Percentiles rank a stretch among this genome's conserved stretches.
Conservation (phyloP, 1,140 invertebrate genomes). For the Macrosteles quadrilineatus region DNA sequence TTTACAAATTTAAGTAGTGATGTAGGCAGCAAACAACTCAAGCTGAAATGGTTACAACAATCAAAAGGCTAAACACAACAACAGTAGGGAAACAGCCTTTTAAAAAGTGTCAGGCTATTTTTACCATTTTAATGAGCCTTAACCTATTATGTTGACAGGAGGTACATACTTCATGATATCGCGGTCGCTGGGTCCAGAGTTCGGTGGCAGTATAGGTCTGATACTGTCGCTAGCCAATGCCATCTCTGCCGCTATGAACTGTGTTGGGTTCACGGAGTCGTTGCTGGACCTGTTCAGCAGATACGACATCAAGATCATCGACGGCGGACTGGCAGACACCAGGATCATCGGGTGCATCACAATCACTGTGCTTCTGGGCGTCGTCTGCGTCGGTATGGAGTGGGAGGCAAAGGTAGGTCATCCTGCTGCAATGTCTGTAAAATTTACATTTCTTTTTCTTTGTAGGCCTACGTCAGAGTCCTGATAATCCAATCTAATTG, state of each 20-base stretch:
- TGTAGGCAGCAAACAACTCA: no score
- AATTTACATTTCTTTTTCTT: no score
- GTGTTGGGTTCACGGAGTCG: conserved; percentile 96
- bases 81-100: no score
- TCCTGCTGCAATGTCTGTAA: no score
- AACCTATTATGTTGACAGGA: conserved; percentile 57
- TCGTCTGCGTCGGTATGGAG: conserved; percentile 88
- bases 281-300: conserved; percentile 65
- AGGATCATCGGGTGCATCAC: conserved; percentile 73
- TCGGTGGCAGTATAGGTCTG: conserved; percentile 84
- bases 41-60: no score
- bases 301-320: conserved; percentile 59
- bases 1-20: no score
- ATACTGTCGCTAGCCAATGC: conserved; percentile 93
- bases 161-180: conserved; percentile 99
- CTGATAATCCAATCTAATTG: no score
- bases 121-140: no score
- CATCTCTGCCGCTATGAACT: conserved; percentile 96
- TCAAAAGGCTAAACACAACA: no score
- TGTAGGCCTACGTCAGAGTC: no score
- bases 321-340: conserved; percentile 60
- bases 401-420: conserved; percentile 83
- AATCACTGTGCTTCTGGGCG: conserved; percentile 70
- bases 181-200: conserved; percentile 92
- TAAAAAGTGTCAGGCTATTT: no score